Percentiles rank a stretch among this genome's conserved stretches.
These are phyloP conservation scores for Azemiops feae DNA, from an alignment of 2,113 vertebrate species.

Conservation along the genomic window DNA sequence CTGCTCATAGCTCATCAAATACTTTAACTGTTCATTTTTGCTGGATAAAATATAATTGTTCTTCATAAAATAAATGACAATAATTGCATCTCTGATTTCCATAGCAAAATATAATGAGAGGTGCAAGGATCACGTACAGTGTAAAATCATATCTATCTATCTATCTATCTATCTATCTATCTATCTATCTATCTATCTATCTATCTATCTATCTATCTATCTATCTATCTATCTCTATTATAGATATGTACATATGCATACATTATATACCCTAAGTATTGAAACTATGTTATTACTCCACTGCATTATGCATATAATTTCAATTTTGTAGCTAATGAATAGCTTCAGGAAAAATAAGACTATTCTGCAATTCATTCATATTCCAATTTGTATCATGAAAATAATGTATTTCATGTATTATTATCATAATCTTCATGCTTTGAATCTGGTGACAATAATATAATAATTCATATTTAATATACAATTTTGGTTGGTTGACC, in stretches of 20 bases:
- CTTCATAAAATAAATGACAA: slow-evolving; percentile 59
- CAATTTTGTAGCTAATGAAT: slow-evolving; percentile 25
- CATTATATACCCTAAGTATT: slow-evolving; percentile 22
- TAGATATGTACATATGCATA: neutral
- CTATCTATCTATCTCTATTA: neutral
- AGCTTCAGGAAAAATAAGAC: slow-evolving; percentile 34
- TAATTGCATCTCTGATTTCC: slow-evolving; percentile 58
- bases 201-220: neutral
- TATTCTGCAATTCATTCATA: neutral
- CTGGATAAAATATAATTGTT: slow-evolving; percentile 57
- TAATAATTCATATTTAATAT: neutral
- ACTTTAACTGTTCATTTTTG: slow-evolving; percentile 57
- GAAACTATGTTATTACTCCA: slow-evolving; percentile 41
- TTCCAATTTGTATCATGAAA: slow-evolving; percentile 9
- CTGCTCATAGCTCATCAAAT: slow-evolving; percentile 46
- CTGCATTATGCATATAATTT: slow-evolving; percentile 4
- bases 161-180: too few species aligned
- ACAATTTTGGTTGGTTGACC: slow-evolving; percentile 7
- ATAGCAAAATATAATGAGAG: slow-evolving; percentile 48
- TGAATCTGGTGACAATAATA: neutral
- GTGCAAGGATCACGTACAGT: slow-evolving; percentile 39
- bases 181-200: too few species aligned
- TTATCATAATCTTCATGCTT: neutral
- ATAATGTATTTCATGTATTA: slow-evolving; percentile 15
- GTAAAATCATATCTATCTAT: slow-evolving; percentile 23